These are phyloP conservation scores for Pteronotus mesoamericanus DNA, from an alignment of 2,797 vertebrate species.

Conservation along the genomic window DNA sequence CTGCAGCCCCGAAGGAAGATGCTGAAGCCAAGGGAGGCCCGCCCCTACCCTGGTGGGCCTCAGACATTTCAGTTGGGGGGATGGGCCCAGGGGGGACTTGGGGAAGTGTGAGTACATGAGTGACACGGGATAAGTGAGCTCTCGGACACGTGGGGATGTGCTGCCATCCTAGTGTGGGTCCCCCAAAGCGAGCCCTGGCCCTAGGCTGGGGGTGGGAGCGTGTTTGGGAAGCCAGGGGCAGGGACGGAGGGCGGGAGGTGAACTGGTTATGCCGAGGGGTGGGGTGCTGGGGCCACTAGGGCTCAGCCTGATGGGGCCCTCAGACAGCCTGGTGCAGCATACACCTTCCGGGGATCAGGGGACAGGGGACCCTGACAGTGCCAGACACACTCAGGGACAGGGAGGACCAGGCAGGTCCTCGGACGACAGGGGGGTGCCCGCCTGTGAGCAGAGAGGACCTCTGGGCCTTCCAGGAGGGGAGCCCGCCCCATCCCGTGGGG, in stretches of 20 bases:
- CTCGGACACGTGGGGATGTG: not conserved
- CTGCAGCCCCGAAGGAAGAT: not conserved
- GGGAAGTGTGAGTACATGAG: not conserved
- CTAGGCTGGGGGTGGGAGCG: not conserved
- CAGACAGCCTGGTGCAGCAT: not conserved
- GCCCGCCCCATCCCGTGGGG: not conserved
- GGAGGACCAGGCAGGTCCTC: not conserved
- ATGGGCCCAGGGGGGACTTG: not conserved
- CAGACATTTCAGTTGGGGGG: not conserved
- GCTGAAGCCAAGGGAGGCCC: not conserved
- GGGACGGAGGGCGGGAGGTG: too few relatives aligned
- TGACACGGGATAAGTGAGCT: not conserved
- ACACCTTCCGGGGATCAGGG: rapidly evolving
- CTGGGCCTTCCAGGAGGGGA: not conserved
- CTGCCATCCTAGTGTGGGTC: not conserved
- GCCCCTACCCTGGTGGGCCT: not conserved
- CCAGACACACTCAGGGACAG: not conserved
- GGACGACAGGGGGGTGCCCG: not conserved
- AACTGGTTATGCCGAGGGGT: not conserved
- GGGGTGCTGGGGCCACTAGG: not conserved
- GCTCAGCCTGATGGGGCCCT: not conserved
- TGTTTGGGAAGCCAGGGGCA: not conserved
- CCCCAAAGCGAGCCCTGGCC: not conserved
- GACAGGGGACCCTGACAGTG: rapidly evolving
- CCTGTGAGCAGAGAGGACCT: not conserved